These are phyloP conservation scores for Sebastolobus alascanus DNA, from an alignment of 2,797 vertebrate genomes.

Conservation along the genomic window DNA sequence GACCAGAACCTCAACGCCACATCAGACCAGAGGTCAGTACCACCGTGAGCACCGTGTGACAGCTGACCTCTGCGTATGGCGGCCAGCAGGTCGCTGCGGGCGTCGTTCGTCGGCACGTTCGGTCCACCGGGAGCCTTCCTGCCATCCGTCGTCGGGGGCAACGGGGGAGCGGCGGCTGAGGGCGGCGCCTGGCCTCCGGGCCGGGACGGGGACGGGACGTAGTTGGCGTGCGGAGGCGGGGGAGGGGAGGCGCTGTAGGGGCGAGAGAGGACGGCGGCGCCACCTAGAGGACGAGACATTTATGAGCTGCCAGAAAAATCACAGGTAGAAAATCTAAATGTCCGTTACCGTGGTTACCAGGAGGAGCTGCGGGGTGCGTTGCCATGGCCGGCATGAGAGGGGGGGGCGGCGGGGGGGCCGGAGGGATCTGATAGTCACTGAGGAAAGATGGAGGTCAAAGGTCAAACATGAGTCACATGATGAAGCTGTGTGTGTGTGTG, in stretches of 20 bases:
- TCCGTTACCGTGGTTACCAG: slow-evolving; percentile 55
- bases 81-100: slow-evolving; percentile 89
- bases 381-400: slow-evolving; percentile 81
- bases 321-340: too few species aligned
- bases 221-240: slow-evolving; percentile 74
- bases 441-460: slow-evolving; percentile 5
- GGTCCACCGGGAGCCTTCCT: slow-evolving; percentile 76
- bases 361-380: slow-evolving; percentile 16
- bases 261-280: slow-evolving; percentile 52
- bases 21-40: not conserved
- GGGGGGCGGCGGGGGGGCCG: slow-evolving; percentile 86
- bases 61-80: slow-evolving; percentile 89
- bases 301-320: not conserved
- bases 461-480: slow-evolving; percentile 19
- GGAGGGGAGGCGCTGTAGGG: slow-evolving; percentile 70
- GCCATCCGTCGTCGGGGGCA: slow-evolving; percentile 55
- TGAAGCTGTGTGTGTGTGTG: not conserved
- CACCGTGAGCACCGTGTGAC: not conserved
- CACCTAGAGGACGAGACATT: slow-evolving; percentile 30
- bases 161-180: slow-evolving; percentile 44
- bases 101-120: slow-evolving; percentile 87
- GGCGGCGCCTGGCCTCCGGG: slow-evolving; percentile 72
- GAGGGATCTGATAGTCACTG: slow-evolving; percentile 87
- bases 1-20: not conserved
- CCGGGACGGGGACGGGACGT: slow-evolving; percentile 73